phyloP scores from a whole-genome alignment of 2,888 invertebrate genomes.

The Pyrrhosoma nymphula region DNA sequence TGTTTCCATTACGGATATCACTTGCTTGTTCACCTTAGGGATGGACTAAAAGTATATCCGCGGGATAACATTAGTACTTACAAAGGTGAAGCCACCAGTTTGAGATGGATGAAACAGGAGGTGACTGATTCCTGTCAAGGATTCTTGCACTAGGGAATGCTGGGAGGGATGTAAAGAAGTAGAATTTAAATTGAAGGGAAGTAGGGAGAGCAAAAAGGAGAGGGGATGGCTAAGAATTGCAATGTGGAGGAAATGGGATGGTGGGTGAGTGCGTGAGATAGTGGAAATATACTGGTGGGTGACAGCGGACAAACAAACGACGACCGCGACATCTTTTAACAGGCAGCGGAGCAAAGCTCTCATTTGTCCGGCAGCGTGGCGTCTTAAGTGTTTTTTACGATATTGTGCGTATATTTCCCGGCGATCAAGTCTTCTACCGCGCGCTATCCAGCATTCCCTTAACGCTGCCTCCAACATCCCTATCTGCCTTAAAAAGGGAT shows the following conservation, averaged over 20 bases:
- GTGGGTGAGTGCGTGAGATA: neutral
- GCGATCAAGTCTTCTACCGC: neutral
- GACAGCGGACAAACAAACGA: slow-evolving; percentile 28
- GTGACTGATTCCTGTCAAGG: too few relatives aligned
- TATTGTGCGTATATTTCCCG: slow-evolving; percentile 41
- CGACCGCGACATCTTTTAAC: slow-evolving; percentile 10
- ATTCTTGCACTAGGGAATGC: too few relatives aligned
- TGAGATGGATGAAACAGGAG: too few relatives aligned
- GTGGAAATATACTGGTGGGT: slow-evolving; percentile 23
- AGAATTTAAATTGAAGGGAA: neutral
- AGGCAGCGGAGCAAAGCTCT: slow-evolving; percentile 20
- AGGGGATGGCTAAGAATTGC: neutral
- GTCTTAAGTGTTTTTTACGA: slow-evolving; percentile 64
- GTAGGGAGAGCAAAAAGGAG: neutral
- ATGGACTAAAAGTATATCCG: too few relatives aligned
- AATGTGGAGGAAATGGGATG: neutral
- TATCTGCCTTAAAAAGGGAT: neutral
- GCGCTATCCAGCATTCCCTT: neutral
- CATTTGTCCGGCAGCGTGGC: slow-evolving; percentile 55
- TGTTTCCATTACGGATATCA: too few relatives aligned
- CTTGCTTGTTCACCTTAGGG: too few relatives aligned
- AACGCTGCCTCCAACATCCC: neutral
- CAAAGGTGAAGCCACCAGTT: too few relatives aligned
- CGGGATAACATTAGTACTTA: too few relatives aligned
- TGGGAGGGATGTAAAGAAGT: neutral